A percentile compares a stretch with the other conserved stretches of the same genome.
phyloP scores from a whole-genome alignment of 2,113 vertebrate genomes.

The Myodes glareolus region DNA sequence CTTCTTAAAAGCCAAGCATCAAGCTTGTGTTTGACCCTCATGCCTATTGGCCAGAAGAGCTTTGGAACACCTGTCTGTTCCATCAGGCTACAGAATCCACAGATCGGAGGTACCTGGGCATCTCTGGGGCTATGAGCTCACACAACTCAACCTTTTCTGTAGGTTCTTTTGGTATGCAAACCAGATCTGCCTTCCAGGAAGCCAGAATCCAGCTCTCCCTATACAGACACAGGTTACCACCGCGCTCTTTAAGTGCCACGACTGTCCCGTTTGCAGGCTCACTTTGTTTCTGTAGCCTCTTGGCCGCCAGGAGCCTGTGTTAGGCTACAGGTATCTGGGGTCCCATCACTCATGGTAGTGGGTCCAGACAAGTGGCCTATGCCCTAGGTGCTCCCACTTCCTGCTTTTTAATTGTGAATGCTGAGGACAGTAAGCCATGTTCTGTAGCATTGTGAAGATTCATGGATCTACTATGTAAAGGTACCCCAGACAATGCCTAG shows the following conservation, averaged over 20 bases:
- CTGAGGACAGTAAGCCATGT: too few relatives aligned
- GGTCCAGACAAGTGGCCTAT: background rate
- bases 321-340: background rate
- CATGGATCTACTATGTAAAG: background rate
- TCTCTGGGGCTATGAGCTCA: background rate
- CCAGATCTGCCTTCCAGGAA: background rate
- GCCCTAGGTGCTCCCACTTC: background rate
- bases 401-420: background rate
- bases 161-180: background rate
- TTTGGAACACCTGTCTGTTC: background rate
- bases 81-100: fast-evolving
- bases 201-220: background rate
- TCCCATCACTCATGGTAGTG: background rate
- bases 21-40: background rate
- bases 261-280: too few relatives aligned
- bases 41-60: background rate
- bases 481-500: background rate
- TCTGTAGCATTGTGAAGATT: background rate
- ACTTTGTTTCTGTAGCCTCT: background rate
- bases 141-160: background rate
- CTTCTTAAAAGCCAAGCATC: background rate
- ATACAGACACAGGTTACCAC: background rate
- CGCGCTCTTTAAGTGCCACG: background rate
- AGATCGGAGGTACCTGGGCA: fast-evolving
- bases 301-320: background rate